Percentiles rank a stretch among this genome's conserved stretches.
These are phyloP conservation scores for Romanomermis culicivorax DNA, from an alignment of 2,888 invertebrate species.

Conservation along the genomic window DNA sequence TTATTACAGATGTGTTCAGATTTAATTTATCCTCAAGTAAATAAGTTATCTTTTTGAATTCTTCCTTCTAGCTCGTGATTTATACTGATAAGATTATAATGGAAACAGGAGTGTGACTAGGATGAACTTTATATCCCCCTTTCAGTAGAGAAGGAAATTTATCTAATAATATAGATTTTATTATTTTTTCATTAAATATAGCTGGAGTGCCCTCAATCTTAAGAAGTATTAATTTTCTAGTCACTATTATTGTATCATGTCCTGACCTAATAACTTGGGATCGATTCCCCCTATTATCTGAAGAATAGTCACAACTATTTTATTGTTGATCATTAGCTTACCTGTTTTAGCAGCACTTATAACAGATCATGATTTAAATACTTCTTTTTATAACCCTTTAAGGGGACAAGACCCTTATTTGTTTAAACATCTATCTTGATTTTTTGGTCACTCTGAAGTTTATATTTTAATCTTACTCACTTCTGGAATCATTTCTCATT, in stretches of 20 bases:
- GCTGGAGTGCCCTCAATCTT: conserved; percentile 42
- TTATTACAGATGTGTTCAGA: conserved; percentile 53
- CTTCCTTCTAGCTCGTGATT: conserved; percentile 45
- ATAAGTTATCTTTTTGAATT: conserved; percentile 62
- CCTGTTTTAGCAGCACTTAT: conserved; percentile 54
- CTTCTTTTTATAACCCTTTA: conserved; percentile 55
- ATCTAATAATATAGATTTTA: conserved; percentile 52
- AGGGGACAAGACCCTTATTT: conserved; percentile 59
- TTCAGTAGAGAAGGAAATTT: conserved; percentile 44
- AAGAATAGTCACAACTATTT: conserved; percentile 45
- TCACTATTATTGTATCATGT: conserved; percentile 51
- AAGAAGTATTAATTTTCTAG: conserved; percentile 57
- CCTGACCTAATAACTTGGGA: conserved; percentile 40
- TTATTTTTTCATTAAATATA: conserved; percentile 53
- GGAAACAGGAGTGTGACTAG: conserved; percentile 50
- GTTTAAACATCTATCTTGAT: conserved; percentile 65
- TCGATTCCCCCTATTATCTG: conserved; percentile 48
- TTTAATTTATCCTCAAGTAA: conserved; percentile 59
- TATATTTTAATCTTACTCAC: conserved; percentile 64
- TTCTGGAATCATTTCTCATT: conserved; percentile 58
- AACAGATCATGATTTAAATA: conserved; percentile 57
- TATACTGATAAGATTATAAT: conserved; percentile 43
- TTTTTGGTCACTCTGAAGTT: conserved; percentile 66
- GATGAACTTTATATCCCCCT: conserved; percentile 56
- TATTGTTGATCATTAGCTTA: conserved; percentile 44